Evolutionary conservation across 1,140 invertebrate species (phyloP), one percentile per base, ranked within the genome.

Genomic region (Formica exsecta): DNA sequence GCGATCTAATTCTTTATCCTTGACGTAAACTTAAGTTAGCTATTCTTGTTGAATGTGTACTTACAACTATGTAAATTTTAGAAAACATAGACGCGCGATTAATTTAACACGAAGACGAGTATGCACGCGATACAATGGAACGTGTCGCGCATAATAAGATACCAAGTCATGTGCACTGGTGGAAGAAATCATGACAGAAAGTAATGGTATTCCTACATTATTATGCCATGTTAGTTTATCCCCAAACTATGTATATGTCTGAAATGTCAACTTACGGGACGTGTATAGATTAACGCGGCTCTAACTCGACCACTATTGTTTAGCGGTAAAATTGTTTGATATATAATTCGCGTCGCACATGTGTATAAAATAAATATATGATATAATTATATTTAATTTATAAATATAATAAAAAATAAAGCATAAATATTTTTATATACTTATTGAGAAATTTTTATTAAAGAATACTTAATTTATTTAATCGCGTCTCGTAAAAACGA

Each of bases 181-280:
- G 61, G 29, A 65, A 77, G 75, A 65, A 77, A 77, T 77, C 38
- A 29, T 65, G 61, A 65, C 75, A 65, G 41, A 65, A 61, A 77
- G 25, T 77, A 65, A 77, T 77, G 61, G 16, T 36, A 48, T 64
- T 25, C 57, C 73, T 61, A 59, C 22, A 19, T 29, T 36, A 54
- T 75, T 4, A 8, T 19, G 16, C 36, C 54, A 29, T 11, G 41
- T 65, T 64, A 64, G 59, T 19, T 51, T 8, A 38, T 64, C 19
- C 32, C 25, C 48, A 32, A 59, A 22, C 74, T 62, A 61, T 5
- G 3, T 44, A 44, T 41, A 22, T 54, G 57, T 61, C 8, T n/a
- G 22, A 61, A 6, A n/a, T 76, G 36, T 0, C 61, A 62, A 76
- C 57, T 76, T 76, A 44, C 5, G 38, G n/a, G 38, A 44, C n/a